These are phyloP conservation scores for Nasonia oneida DNA, from an alignment of 2,888 invertebrate genomes.

Conservation along the genomic window DNA sequence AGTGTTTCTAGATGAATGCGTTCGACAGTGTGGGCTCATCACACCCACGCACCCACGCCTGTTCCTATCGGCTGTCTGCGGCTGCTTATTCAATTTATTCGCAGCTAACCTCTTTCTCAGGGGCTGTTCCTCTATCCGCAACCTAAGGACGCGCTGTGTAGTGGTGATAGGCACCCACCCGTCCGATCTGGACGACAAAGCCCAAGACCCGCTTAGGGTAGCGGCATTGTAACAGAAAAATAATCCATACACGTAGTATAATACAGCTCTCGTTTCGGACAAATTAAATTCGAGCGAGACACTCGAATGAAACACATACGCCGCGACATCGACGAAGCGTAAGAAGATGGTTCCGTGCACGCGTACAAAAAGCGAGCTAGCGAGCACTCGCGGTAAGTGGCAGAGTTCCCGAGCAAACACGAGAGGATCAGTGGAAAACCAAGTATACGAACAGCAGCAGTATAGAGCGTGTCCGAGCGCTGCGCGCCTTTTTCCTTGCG, in stretches of 20 bases:
- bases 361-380: constrained; percentile 3
- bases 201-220: too few species aligned
- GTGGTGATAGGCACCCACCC: too few species aligned
- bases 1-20: too few species aligned
- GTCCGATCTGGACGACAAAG: too few species aligned
- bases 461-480: background rate
- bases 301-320: background rate
- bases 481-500: constrained; percentile 15
- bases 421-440: constrained; percentile 13
- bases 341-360: background rate
- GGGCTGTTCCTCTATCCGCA: too few species aligned
- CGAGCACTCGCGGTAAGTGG: background rate
- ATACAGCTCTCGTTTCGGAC: background rate
- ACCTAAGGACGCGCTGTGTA: too few species aligned
- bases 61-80: too few species aligned
- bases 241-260: background rate
- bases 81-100: too few species aligned
- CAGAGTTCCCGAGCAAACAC: background rate
- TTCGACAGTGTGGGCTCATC: too few species aligned
- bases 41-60: too few species aligned
- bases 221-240: background rate
- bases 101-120: too few species aligned
- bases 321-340: background rate
- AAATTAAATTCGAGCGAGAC: background rate
- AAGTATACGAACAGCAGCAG: background rate